Conservation (phyloP, 2,113 vertebrate genomes). For the Hydrochoerus hydrochaeris region DNA sequence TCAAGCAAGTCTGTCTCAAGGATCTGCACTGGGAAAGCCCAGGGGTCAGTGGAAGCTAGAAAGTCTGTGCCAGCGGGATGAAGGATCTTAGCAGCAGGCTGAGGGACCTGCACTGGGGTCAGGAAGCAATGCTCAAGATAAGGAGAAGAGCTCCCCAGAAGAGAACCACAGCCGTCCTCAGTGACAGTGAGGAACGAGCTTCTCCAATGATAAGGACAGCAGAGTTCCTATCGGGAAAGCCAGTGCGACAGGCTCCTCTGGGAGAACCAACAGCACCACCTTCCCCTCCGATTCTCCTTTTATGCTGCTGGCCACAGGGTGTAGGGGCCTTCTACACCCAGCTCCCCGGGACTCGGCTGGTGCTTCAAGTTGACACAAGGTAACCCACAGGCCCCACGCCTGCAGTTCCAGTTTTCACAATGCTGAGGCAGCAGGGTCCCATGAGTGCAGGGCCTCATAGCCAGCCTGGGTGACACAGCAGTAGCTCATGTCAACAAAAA, state of each 20-base stretch:
- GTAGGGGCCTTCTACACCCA: too few species aligned
- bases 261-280: not conserved
- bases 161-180: not conserved
- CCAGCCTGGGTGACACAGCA: not conserved
- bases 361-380: too few species aligned
- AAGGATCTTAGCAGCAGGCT: not conserved
- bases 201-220: not conserved
- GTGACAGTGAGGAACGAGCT: not conserved
- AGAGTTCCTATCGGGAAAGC: not conserved
- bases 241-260: not conserved
- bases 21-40: not conserved
- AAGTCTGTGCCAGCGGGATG: not conserved
- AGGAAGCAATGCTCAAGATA: not conserved
- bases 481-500: not conserved
- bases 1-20: not conserved
- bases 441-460: too few species aligned
- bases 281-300: not conserved
- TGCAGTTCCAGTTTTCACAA: not conserved
- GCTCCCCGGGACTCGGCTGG: not conserved
- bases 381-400: not conserved
- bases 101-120: too few species aligned
- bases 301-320: not conserved
- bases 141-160: not conserved
- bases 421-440: not conserved
- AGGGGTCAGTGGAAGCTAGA: not conserved